Percentiles rank a stretch among this genome's conserved stretches.
These are phyloP conservation scores for Xestoiulus laeticollis DNA, from an alignment of 2,888 invertebrate genomes.

Conservation along the genomic window DNA sequence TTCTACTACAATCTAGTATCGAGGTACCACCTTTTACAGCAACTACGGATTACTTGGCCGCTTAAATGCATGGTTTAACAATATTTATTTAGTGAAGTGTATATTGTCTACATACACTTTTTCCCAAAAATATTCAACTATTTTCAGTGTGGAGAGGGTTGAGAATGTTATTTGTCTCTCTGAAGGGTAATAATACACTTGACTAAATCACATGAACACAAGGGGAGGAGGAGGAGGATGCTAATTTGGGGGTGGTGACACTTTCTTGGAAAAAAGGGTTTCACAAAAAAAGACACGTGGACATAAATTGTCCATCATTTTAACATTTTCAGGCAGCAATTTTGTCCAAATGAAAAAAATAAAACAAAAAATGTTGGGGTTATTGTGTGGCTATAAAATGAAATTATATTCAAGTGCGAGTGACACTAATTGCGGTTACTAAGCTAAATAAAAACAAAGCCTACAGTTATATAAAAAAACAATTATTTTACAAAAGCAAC, in stretches of 20 bases:
- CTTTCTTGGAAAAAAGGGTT: neutral
- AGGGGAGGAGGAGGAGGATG: neutral
- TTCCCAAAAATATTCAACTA: conserved; percentile 13
- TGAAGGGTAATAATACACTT: neutral
- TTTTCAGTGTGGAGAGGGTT: neutral
- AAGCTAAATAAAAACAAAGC: too few relatives aligned
- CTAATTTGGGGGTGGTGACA: neutral
- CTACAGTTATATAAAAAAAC: neutral
- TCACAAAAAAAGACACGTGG: neutral
- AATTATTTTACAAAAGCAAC: conserved; percentile 13
- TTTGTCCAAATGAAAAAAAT: neutral
- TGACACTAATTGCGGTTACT: too few relatives aligned
- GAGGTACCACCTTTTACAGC: conserved; percentile 16
- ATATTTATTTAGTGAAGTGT: neutral
- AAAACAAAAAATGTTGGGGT: too few relatives aligned
- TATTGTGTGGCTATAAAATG: neutral
- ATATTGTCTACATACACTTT: neutral
- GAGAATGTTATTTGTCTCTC: neutral
- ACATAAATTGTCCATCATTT: neutral
- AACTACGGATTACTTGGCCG: conserved; percentile 26
- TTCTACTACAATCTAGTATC: conserved; percentile 26
- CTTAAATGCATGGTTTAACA: conserved; percentile 26
- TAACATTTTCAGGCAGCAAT: neutral
- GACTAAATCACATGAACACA: neutral
- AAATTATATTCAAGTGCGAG: neutral